A percentile compares a stretch with the other conserved stretches of the same genome.
phyloP scores from a whole-genome alignment of 2,113 vertebrate species.

The Danionella cerebrum region DNA sequence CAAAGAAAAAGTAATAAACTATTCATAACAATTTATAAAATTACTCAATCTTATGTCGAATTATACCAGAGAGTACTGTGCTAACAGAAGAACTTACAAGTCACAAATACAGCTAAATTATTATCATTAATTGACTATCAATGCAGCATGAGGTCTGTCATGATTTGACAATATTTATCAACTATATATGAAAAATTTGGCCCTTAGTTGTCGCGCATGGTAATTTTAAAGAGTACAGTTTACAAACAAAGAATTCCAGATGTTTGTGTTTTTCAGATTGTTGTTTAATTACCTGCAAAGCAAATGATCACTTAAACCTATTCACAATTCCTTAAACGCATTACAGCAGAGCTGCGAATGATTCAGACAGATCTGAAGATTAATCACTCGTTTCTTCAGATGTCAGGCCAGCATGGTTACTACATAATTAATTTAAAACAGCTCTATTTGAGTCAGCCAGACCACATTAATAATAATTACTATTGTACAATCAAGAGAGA shows the following conservation, averaged over 20 bases:
- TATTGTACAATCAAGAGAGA: slow-evolving; percentile 16
- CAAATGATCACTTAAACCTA: slow-evolving; percentile 21
- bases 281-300: background rate
- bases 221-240: no score
- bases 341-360: slow-evolving; percentile 20
- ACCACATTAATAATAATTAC: slow-evolving; percentile 31
- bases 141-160: no score
- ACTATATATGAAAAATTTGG: no score
- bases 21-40: no score
- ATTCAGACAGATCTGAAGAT: slow-evolving; percentile 21
- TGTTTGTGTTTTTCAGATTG: background rate
- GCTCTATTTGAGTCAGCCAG: background rate
- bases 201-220: no score
- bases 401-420: slow-evolving; percentile 8
- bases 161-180: no score
- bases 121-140: background rate
- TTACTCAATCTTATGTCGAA: no score
- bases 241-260: background rate
- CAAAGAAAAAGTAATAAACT: no score
- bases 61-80: no score
- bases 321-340: slow-evolving; percentile 7
- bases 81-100: no score
- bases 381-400: slow-evolving; percentile 15
- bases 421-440: slow-evolving; percentile 13
- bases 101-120: background rate